Evolutionary conservation across 2,113 vertebrate genomes (phyloP), one percentile per base, ranked within the genome.

Genomic region (Fulmarus glacialis): DNA sequence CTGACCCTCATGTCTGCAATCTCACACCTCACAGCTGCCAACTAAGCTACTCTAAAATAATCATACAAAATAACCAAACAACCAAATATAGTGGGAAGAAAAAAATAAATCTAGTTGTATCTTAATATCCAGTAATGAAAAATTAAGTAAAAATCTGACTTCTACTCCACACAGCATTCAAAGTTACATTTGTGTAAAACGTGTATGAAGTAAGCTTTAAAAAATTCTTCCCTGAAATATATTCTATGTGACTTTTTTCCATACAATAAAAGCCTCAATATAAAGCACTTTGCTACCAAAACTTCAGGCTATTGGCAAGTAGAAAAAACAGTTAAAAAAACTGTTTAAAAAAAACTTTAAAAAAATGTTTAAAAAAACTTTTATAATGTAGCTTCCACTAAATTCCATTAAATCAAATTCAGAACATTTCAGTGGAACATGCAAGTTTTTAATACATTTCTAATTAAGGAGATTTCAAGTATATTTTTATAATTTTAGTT

Each of bases 281-380:
- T 5, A 68, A 78, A 87, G 6, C 18, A 60, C 4, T 75, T 43
- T 19, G 7, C 43, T 52, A n/a, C 14, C 64, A 59, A 66, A 50
- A 71, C 27, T 22, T 50, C 4, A 78, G 7, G 8, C 9, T 53
- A 67, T 9, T 20, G 32, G 32, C 10, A 82, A 63, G 62, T 30
- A 52, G 38, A 7, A 20, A 81, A 60, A 75, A 40, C 2, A n/a
- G 18, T 56, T 40, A 12, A 21, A 30, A 59, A 50, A 43, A 53
- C 3, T 19, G 3, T 7, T 43, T 8, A 26, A 45, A 34, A 34
- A 38, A 70, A 53, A 0, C 3, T 47, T 82, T 11, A 5, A 77
- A 50, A 66, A 80, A 5, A 4, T 38, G 5, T 29, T 67, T 15
- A n/a, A 67, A 42, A 8, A 12, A 2, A 0, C 0, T 63, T 13